Evolutionary conservation across 2,797 vertebrate genomes (phyloP).

Genomic region (Ceyx erithaca): DNA sequence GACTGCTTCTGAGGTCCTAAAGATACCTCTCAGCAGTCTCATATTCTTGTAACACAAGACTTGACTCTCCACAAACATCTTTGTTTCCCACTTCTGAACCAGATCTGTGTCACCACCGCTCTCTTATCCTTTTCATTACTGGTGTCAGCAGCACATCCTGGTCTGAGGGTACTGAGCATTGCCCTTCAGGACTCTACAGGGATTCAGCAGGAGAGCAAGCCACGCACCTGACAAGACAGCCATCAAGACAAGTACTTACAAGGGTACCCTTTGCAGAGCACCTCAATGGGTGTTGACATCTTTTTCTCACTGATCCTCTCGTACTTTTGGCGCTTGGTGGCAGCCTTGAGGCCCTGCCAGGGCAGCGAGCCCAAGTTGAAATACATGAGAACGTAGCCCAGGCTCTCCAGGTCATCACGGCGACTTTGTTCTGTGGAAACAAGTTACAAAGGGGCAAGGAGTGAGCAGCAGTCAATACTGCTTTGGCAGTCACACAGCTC

Average conservation of each 20-base stretch:
- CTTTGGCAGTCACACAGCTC: neutral
- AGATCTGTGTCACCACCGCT: accelerated
- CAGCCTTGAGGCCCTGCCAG: conserved; percentile 97
- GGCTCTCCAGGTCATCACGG: conserved; percentile 94
- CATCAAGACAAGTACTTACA: conserved; percentile 82
- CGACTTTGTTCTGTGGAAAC: conserved; percentile 90
- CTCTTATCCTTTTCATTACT: neutral
- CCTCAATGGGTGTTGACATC: conserved; percentile 97
- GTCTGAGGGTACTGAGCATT: neutral
- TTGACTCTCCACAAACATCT: neutral
- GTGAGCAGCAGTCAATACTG: conserved; percentile 9
- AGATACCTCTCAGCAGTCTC: neutral
- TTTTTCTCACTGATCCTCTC: conserved; percentile 98
- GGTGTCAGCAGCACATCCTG: neutral
- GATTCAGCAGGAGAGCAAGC: neutral
- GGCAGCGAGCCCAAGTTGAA: conserved; percentile 97
- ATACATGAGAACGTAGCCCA: conserved; percentile 98
- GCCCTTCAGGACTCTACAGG: neutral
- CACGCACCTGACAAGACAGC: neutral
- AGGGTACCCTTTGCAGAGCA: conserved; percentile 95
- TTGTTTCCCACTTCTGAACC: neutral
- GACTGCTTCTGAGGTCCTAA: neutral
- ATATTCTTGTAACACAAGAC: neutral
- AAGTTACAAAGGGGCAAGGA: conserved; percentile 3
- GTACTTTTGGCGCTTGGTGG: conserved; percentile 96